These are phyloP conservation scores for Oedothorax gibbosus DNA, from an alignment of 1,140 invertebrate genomes.

Conservation along the genomic window DNA sequence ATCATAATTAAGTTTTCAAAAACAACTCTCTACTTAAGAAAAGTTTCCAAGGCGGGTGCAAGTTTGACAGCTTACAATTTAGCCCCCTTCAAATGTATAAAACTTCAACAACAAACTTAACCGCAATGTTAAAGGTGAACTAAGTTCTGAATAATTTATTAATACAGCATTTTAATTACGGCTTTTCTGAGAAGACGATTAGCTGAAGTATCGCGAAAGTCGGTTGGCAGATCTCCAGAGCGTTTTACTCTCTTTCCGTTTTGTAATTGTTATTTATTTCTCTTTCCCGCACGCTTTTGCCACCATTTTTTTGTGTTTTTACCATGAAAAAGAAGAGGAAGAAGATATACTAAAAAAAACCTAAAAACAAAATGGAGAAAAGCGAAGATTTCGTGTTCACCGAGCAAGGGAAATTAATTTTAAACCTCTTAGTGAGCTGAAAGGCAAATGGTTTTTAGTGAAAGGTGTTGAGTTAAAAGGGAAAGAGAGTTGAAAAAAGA, in stretches of 20 bases:
- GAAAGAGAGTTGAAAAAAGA: not conserved
- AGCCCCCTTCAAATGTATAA: not conserved
- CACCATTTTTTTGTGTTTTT: not conserved
- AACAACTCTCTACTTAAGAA: not conserved
- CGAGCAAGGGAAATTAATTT: slow-evolving; percentile 38
- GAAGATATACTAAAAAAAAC: not conserved
- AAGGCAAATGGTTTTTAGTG: slow-evolving; percentile 13
- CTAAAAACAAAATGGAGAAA: not conserved
- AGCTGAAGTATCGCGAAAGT: slow-evolving; percentile 18
- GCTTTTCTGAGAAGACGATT: not conserved
- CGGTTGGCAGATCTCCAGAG: slow-evolving; percentile 24
- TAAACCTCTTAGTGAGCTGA: slow-evolving; percentile 12
- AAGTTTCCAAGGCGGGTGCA: not conserved
- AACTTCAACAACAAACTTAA: slow-evolving; percentile 5
- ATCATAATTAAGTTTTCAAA: not conserved
- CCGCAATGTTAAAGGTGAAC: slow-evolving; percentile 9
- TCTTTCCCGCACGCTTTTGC: not conserved
- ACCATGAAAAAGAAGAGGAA: not conserved
- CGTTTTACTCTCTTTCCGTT: slow-evolving; percentile 12
- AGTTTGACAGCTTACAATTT: slow-evolving; percentile 3
- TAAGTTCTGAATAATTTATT: slow-evolving; percentile 36
- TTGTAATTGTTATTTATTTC: slow-evolving; percentile 26
- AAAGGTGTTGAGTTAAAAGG: slow-evolving; percentile 21
- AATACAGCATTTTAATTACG: slow-evolving; percentile 37
- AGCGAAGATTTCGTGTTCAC: slow-evolving; percentile 10